Percentiles rank a stretch among this genome's conserved stretches.
These are phyloP conservation scores for Nematolebias whitei DNA, from an alignment of 2,113 vertebrate genomes.

Conservation along the genomic window DNA sequence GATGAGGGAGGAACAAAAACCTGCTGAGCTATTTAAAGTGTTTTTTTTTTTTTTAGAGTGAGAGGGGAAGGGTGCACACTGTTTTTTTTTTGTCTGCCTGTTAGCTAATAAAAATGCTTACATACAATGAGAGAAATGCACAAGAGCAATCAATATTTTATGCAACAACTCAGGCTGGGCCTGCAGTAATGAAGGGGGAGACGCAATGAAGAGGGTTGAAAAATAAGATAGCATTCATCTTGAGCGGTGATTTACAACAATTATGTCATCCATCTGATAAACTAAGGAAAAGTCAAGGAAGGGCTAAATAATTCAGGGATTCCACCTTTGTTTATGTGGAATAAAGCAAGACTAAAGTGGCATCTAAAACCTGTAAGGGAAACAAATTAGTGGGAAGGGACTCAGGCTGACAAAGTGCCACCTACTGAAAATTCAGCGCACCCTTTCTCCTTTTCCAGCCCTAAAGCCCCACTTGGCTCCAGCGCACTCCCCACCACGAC, in stretches of 20 bases:
- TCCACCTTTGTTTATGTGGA: slow-evolving; percentile 45
- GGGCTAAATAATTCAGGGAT: slow-evolving; percentile 37
- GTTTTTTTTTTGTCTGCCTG: slow-evolving; percentile 63
- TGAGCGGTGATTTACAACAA: slow-evolving; percentile 50
- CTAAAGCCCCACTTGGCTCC: slow-evolving; percentile 45
- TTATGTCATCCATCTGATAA: slow-evolving; percentile 40
- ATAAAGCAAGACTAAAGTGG: slow-evolving; percentile 18
- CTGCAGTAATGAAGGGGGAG: slow-evolving; percentile 44
- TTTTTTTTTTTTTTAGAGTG: slow-evolving; percentile 56
- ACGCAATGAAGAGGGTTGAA: slow-evolving; percentile 48
- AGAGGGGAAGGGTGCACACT: slow-evolving; percentile 21
- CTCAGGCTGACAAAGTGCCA: slow-evolving; percentile 50
- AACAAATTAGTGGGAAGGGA: slow-evolving; percentile 18
- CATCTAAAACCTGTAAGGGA: slow-evolving; percentile 10
- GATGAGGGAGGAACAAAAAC: slow-evolving; percentile 49
- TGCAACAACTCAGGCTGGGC: slow-evolving; percentile 63
- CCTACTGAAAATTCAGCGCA: slow-evolving; percentile 63
- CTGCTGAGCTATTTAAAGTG: slow-evolving; percentile 72
- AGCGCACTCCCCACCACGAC: slow-evolving; percentile 59
- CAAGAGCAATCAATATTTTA: slow-evolving; percentile 81
- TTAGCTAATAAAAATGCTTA: slow-evolving; percentile 79
- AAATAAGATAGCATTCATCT: slow-evolving; percentile 68
- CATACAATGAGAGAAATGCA: slow-evolving; percentile 77
- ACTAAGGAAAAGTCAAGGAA: slow-evolving; percentile 22
- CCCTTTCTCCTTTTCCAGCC: slow-evolving; percentile 72